phyloP scores from a whole-genome alignment of 2,113 vertebrate genomes.

The Sterna hirundo region DNA sequence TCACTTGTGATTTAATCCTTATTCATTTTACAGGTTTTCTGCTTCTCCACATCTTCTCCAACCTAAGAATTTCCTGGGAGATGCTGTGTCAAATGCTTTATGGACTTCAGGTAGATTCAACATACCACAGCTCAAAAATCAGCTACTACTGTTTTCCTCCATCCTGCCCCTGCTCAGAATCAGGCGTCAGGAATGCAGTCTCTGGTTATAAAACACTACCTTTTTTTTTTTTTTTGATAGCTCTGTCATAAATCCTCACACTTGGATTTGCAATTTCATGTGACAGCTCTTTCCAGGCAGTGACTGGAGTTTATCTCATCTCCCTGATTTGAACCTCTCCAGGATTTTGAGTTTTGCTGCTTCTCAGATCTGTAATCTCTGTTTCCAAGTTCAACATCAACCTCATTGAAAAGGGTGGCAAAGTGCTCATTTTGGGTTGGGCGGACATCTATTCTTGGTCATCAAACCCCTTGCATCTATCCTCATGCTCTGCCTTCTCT shows the following conservation, averaged over 20 bases:
- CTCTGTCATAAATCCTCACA: constrained; percentile 20
- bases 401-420: background rate
- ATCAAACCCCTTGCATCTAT: background rate
- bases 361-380: background rate
- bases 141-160: background rate
- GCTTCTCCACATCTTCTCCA: background rate
- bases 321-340: background rate
- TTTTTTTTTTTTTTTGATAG: background rate
- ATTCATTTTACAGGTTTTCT: background rate
- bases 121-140: background rate
- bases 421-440: background rate
- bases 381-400: background rate
- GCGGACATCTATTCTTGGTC: background rate
- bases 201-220: constrained; percentile 27
- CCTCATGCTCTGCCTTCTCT: background rate
- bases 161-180: background rate
- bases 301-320: background rate
- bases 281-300: constrained; percentile 36
- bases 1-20: background rate
- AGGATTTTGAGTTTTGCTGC: constrained; percentile 7
- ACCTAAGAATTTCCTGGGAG: background rate
- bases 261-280: constrained; percentile 50
- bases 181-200: background rate
- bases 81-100: background rate
- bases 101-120: background rate